These are phyloP conservation scores for Eptesicus fuscus DNA, from an alignment of 2,113 vertebrate species.

Conservation along the genomic window DNA sequence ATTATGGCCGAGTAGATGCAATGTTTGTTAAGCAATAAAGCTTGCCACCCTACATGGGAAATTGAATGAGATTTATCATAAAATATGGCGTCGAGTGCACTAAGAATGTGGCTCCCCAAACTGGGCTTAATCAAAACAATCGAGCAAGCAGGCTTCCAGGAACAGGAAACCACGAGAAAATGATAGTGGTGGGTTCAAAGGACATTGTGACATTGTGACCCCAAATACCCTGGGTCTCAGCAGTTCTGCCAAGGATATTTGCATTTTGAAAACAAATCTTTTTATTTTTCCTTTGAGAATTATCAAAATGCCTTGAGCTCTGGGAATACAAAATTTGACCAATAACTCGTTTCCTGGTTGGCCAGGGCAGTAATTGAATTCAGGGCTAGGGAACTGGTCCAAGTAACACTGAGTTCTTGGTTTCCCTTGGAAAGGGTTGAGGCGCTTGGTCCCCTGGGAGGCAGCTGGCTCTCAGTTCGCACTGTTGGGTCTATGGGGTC, in stretches of 20 bases:
- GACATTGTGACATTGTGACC: slow-evolving; percentile 74
- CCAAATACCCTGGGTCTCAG: slow-evolving; percentile 64
- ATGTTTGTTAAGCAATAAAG: slow-evolving; percentile 91
- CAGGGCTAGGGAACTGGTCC: slow-evolving; percentile 63
- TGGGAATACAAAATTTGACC: slow-evolving; percentile 76
- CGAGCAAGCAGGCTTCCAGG: slow-evolving; percentile 77
- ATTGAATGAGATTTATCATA: slow-evolving; percentile 85
- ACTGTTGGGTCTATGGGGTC: neutral
- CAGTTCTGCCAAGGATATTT: slow-evolving; percentile 64
- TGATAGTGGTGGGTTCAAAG: slow-evolving; percentile 67
- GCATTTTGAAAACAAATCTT: neutral
- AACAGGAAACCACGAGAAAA: slow-evolving; percentile 76
- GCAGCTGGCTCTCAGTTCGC: neutral
- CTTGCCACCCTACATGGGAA: slow-evolving; percentile 82
- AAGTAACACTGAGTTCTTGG: slow-evolving; percentile 14
- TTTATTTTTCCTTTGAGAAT: slow-evolving; percentile 58
- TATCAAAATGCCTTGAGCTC: slow-evolving; percentile 72
- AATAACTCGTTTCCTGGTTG: slow-evolving; percentile 67
- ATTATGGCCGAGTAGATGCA: slow-evolving; percentile 85
- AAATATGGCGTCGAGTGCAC: slow-evolving; percentile 80
- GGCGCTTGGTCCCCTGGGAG: neutral
- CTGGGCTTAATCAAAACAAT: slow-evolving; percentile 81
- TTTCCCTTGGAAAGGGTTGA: slow-evolving; percentile 41
- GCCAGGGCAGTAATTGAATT: slow-evolving; percentile 60
- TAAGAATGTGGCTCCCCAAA: slow-evolving; percentile 79